Base-by-base conservation (phyloP, 2,888 invertebrate genomes). In the Abrostola triplasia region DNA sequence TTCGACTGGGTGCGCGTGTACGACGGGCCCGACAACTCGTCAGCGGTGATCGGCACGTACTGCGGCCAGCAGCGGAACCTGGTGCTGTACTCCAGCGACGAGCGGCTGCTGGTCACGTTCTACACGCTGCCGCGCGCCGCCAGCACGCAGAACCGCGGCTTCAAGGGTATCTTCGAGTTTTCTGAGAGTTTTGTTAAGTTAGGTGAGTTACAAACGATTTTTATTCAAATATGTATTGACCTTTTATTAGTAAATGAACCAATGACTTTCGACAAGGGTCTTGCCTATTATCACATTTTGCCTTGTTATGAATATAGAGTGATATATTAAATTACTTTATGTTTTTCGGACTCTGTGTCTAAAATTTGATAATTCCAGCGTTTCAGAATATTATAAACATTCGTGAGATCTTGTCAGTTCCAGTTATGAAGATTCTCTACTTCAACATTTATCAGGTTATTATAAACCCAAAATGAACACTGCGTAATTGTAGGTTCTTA, bases 141-240 rank as follows among this genome's bases (percentile, higher is more conserved):
- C 90, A 98, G 98, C 95, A 97, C 98, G 82, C 99, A 99, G 95
- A 99, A 99, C 95, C 97, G 99, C 91, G 99, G 99, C 90, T 99
- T 99, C 95, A 98, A 98, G 95, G 99, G 99, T 90, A 98, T 98
- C 93, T 99, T 98, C 95, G 99, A 99, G 96, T 99, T 99, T 95
- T 99, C 99, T 85, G 98, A 98, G 95, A 97, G 98, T 95, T 99
- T 99, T 96, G 99, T 99, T 95, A 98, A 99, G 96, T 96, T 99
- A 96, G 98, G 99, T 98, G 92, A 96, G 96, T 47, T 24, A 8
- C 8, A 9, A 9, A 0, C 79, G 0, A 11, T n/a, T 36, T 36
- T n/a, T 36, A 0, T 57, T 10, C 12, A 8, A 24, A 0, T 52
- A 0, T 4, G 6, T 40, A 40, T 9, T 9, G 40, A 2, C 10